Conservation (phyloP, 2,113 vertebrate genomes). For the Rhipidura dahli region DNA sequence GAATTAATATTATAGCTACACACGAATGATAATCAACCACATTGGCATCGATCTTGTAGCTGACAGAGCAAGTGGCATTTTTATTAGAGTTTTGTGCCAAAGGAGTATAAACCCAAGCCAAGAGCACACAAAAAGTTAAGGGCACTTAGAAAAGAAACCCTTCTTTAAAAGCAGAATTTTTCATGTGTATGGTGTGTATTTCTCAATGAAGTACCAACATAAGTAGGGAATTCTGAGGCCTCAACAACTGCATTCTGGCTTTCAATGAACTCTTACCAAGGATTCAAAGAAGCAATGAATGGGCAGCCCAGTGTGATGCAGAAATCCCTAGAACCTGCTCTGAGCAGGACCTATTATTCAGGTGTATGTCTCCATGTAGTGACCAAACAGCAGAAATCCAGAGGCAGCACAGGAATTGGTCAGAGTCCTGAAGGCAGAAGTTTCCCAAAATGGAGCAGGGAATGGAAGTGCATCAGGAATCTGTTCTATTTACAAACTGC, state of each 20-base stretch:
- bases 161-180: not conserved
- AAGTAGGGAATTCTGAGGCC: not conserved
- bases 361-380: not conserved
- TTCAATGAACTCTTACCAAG: not conserved
- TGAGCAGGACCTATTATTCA: not conserved
- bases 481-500: not conserved
- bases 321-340: not conserved
- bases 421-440: not conserved
- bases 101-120: not conserved
- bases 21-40: not conserved
- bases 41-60: not conserved
- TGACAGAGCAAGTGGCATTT: not conserved
- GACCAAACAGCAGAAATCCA: not conserved
- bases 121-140: not conserved
- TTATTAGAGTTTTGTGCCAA: not conserved
- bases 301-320: not conserved
- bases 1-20: not conserved
- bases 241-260: not conserved
- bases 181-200: fast-evolving
- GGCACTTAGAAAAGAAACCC: not conserved
- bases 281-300: not conserved
- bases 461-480: not conserved
- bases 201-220: not conserved
- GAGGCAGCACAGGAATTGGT: not conserved
- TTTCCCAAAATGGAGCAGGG: not conserved